Evolutionary conservation across 2,888 invertebrate species (phyloP).

Genomic region (Cephus sareptanus): DNA sequence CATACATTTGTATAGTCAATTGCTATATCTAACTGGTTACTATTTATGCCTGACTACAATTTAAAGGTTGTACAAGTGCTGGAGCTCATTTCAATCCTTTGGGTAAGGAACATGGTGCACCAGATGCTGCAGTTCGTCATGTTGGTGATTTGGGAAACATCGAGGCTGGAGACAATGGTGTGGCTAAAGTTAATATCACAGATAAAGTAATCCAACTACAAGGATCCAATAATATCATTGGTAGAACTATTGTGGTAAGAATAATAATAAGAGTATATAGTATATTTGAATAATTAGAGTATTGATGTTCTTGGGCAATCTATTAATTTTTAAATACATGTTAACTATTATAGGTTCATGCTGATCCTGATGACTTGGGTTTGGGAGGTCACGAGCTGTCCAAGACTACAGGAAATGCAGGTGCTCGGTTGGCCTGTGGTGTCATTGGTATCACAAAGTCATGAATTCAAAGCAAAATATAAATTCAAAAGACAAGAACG

Average conservation of each 20-base stretch:
- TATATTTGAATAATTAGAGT: background rate
- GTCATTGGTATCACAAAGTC: constrained; percentile 81
- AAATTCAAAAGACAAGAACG: constrained; percentile 15
- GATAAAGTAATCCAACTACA: constrained; percentile 75
- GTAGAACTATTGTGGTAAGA: constrained; percentile 81
- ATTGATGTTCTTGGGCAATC: background rate
- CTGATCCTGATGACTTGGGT: constrained; percentile 94
- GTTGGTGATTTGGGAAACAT: constrained; percentile 93
- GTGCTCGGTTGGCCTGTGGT: constrained; percentile 88
- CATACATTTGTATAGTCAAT: background rate
- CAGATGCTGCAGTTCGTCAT: constrained; percentile 79
- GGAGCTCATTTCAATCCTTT: constrained; percentile 93
- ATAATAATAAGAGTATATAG: background rate
- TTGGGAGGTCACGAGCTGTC: constrained; percentile 92
- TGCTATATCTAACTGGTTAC: background rate
- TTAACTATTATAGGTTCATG: constrained; percentile 74
- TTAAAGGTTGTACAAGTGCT: constrained; percentile 83
- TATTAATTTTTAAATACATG: background rate
- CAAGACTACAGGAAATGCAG: constrained; percentile 95
- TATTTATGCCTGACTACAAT: background rate
- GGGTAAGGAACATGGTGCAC: constrained; percentile 85
- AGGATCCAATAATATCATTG: constrained; percentile 82
- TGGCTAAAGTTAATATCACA: constrained; percentile 74
- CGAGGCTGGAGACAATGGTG: constrained; percentile 72
- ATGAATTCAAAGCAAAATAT: constrained; percentile 40